Percentiles rank a stretch among this genome's conserved stretches.
Conservation (phyloP, 2,113 vertebrate genomes). For the Macaca fascicularis region DNA sequence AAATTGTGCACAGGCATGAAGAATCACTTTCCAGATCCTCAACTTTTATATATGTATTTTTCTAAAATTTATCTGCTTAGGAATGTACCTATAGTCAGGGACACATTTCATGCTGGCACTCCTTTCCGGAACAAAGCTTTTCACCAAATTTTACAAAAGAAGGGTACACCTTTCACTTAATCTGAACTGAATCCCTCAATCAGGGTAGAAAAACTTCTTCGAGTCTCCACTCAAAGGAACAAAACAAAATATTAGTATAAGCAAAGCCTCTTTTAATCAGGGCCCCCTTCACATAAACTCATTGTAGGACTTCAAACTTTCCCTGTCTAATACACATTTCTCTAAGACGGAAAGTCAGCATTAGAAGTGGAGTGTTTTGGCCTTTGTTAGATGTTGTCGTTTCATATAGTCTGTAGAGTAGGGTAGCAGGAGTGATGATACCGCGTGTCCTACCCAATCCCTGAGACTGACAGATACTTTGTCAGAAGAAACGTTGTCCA, state of each 20-base stretch:
- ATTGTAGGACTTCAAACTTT: background rate
- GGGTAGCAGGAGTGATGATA: no score
- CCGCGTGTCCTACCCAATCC: background rate
- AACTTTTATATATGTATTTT: background rate
- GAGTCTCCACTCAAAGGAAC: background rate
- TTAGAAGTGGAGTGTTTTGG: background rate
- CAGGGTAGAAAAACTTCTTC: background rate
- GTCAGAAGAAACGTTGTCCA: background rate
- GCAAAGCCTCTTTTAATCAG: background rate
- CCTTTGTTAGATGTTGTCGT: background rate
- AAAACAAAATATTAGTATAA: background rate
- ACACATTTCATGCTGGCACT: background rate
- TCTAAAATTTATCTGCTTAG: background rate
- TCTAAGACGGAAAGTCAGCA: background rate
- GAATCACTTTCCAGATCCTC: background rate
- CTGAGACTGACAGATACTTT: background rate
- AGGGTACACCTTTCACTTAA: background rate
- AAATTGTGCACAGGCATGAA: background rate
- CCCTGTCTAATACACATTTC: background rate
- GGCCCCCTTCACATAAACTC: background rate
- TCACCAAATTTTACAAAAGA: background rate
- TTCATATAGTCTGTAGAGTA: background rate
- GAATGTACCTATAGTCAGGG: background rate
- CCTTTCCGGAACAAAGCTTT: background rate
- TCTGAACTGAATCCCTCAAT: background rate